Evolutionary conservation across 1,140 invertebrate species (phyloP).

Genomic region (Halictus rubicundus): DNA sequence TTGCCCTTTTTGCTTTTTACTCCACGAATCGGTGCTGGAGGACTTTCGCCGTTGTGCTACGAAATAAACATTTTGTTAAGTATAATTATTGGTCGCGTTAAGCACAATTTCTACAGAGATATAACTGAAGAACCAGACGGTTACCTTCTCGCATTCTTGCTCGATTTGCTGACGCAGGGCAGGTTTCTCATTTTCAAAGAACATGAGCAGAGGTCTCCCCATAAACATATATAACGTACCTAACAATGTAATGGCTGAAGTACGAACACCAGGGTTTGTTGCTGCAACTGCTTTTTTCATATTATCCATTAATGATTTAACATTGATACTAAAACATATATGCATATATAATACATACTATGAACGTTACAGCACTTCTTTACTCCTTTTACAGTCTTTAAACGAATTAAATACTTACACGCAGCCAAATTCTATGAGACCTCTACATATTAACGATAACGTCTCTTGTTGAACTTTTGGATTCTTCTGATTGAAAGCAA

Average conservation of each 20-base stretch:
- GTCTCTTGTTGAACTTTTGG: conserved; percentile 95
- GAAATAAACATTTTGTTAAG: conserved; percentile 24
- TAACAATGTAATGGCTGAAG: conserved; percentile 85
- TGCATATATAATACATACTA: conserved; percentile 57
- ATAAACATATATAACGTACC: conserved; percentile 91
- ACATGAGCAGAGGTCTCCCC: conserved; percentile 87
- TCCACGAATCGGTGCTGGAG: conserved; percentile 87
- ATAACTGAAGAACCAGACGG: neutral
- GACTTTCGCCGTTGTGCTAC: conserved; percentile 84
- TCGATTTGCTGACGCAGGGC: conserved; percentile 92
- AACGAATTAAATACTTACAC: conserved; percentile 79
- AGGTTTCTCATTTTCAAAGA: conserved; percentile 94
- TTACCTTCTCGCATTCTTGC: conserved; percentile 91
- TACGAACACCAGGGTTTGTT: conserved; percentile 91
- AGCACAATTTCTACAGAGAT: neutral
- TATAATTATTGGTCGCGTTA: conserved; percentile 1
- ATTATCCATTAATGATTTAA: conserved; percentile 89
- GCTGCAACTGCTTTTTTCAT: conserved; percentile 91
- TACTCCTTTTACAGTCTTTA: conserved; percentile 12
- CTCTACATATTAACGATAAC: conserved; percentile 88
- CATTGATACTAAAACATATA: conserved; percentile 84
- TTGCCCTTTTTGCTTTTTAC: conserved; percentile 65
- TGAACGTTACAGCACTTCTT: conserved; percentile 15
- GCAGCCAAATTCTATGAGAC: conserved; percentile 93
- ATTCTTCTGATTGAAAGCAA: conserved; percentile 93